Conservation (phyloP, 2,113 vertebrate genomes). For the Pungitius pungitius region DNA sequence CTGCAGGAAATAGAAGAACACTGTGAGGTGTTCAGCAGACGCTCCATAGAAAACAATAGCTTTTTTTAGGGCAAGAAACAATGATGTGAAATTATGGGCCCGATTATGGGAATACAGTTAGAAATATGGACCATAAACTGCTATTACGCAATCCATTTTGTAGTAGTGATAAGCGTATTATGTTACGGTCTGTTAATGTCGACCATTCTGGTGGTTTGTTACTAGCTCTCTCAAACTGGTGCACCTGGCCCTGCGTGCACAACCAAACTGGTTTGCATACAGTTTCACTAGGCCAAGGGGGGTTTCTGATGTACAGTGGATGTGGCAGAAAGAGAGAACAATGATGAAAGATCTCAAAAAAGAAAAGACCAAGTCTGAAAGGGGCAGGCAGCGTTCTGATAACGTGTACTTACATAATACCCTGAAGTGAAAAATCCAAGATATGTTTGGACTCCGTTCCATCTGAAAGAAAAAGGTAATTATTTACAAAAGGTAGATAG, state of each 20-base stretch:
- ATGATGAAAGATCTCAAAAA: neutral
- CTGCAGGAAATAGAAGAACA: constrained; percentile 67
- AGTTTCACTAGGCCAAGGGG: constrained; percentile 31
- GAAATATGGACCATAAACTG: neutral
- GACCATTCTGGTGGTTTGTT: neutral
- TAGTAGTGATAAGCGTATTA: neutral
- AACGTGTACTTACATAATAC: constrained; percentile 88
- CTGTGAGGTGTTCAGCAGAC: neutral
- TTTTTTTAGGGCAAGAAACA: neutral
- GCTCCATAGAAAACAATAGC: neutral
- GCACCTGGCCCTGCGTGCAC: constrained; percentile 29
- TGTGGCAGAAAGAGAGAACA: constrained; percentile 1
- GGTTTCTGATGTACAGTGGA: constrained; percentile 9
- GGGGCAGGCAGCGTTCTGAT: neutral
- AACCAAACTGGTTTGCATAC: constrained; percentile 39
- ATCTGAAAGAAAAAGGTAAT: constrained; percentile 80
- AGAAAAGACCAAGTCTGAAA: neutral
- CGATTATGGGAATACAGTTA: neutral
- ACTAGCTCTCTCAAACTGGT: neutral
- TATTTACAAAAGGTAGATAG: neutral
- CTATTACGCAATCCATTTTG: neutral
- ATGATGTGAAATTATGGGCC: no score
- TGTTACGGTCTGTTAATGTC: neutral
- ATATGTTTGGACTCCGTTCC: constrained; percentile 98
- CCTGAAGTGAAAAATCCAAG: constrained; percentile 94